Evolutionary conservation across 1,140 invertebrate genomes (phyloP), one percentile per base, ranked within the genome.

Genomic region (Drosophila mauritiana): DNA sequence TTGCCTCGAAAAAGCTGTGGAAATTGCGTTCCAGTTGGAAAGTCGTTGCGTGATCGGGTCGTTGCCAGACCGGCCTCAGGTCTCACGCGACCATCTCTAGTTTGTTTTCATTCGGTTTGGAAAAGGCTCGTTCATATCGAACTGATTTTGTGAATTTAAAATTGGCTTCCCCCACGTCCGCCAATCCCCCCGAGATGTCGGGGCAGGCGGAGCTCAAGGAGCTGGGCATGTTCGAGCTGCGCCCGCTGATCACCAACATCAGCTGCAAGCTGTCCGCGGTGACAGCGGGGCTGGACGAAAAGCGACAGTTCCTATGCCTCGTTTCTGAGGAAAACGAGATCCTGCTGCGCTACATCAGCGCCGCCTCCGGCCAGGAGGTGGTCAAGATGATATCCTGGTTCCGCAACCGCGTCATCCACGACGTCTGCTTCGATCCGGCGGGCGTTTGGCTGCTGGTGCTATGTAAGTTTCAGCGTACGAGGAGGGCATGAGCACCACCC

Each of bases 321-420:
- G 92, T 92, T 54, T 90, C 86, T 31, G 84, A 90, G 37, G 88
- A 92, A 62, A 92, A 92, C 76, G 91, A 92, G 37, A 91, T 92
- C 70, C 79, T 92, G 39, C 42, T 92, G 46, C 91, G 91, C 15
- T 91, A 91, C 54, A 86, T 79, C 65, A 68, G 94, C 93, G 70
- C 83, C 10, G 54, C 83, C 10, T 62, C 75, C 27, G 80, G 78
- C 6, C 85, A 88, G 73, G 84, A 91, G 46, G 92, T 95, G n/a
- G 88, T 95, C n/a, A 95, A 95, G 79, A 94, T 94, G 81, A 92
- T 96, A 62, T 94, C 94, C 69, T 96, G 95, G 96, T 95, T 95
- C 90, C 92, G 93, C 20, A 93, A 93, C 46, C 95, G 94, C 91
- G 91, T 92, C 69, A 95, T 96, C 40, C 93, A 94, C 69, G 94